phyloP scores from a whole-genome alignment of 2,113 vertebrate genomes.

The Nicator chloris region DNA sequence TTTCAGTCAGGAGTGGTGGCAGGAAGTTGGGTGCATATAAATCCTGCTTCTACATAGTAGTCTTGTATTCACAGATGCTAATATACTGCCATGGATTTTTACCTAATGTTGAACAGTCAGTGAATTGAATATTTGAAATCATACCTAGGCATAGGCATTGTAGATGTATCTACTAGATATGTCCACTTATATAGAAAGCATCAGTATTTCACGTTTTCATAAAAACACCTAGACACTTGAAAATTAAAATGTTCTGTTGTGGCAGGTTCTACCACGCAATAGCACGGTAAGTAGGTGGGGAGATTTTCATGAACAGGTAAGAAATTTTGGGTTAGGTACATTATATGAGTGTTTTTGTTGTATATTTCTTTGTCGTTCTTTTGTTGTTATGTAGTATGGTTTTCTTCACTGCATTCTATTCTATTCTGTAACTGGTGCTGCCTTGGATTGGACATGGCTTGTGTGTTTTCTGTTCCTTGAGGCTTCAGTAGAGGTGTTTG shows the following conservation, averaged over 20 bases:
- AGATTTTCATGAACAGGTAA: neutral
- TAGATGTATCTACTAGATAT: neutral
- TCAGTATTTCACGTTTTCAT: neutral
- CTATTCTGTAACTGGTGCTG: neutral
- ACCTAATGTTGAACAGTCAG: neutral
- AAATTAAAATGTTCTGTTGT: neutral
- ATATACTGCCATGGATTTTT: neutral
- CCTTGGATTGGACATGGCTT: accelerated
- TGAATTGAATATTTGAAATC: neutral
- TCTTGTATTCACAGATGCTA: neutral
- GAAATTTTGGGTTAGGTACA: neutral
- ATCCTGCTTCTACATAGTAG: neutral
- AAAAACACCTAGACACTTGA: neutral
- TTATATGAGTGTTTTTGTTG: neutral
- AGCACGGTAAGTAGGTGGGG: neutral
- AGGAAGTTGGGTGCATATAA: neutral
- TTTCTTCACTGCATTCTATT: neutral
- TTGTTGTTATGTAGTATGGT: neutral
- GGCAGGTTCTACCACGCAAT: neutral
- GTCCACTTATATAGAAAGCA: neutral
- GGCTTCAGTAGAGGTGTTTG: neutral
- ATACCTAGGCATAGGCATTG: neutral
- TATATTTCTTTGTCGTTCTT: neutral
- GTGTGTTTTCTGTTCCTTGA: neutral
- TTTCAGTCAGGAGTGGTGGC: neutral